A percentile compares a stretch with the other conserved stretches of the same genome.
Conservation (phyloP, 2,888 invertebrate genomes). For the Euclidia mi region DNA sequence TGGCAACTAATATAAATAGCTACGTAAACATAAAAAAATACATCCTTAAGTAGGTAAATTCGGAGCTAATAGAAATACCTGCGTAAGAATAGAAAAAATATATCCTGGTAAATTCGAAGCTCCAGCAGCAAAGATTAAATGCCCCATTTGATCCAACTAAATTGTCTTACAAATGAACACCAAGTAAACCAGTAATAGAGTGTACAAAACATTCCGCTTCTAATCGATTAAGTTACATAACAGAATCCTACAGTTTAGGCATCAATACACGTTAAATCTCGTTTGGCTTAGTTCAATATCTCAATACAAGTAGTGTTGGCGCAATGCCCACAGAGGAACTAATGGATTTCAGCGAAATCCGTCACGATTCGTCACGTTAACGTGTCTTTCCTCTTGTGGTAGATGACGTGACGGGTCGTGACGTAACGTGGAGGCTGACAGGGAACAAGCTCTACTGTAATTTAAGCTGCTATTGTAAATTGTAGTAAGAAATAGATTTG, state of each 20-base stretch:
- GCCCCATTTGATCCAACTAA: too few relatives aligned
- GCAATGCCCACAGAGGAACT: conserved; percentile 43
- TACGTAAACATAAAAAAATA: too few relatives aligned
- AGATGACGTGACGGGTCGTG: conserved; percentile 38
- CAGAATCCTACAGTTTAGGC: conserved; percentile 25
- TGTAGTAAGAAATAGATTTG: conserved; percentile 13
- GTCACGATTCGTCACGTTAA: conserved; percentile 62
- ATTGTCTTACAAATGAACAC: neutral
- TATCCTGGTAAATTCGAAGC: too few relatives aligned
- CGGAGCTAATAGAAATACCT: too few relatives aligned
- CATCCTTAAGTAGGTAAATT: too few relatives aligned
- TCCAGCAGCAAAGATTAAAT: too few relatives aligned
- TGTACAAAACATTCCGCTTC: neutral
- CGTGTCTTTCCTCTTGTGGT: conserved; percentile 46
- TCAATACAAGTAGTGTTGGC: conserved; percentile 57
- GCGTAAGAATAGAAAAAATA: too few relatives aligned
- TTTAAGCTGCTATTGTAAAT: conserved; percentile 18
- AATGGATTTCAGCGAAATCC: too few relatives aligned
- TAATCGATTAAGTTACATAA: conserved; percentile 26
- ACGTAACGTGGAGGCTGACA: conserved; percentile 37
- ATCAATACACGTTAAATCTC: conserved; percentile 58
- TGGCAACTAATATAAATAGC: too few relatives aligned
- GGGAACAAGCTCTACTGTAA: conserved; percentile 34
- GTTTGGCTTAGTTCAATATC: conserved; percentile 56
- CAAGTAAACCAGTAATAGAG: conserved; percentile 9